A percentile compares a stretch with the other conserved stretches of the same genome.
phyloP scores from a whole-genome alignment of 2,888 invertebrate species.

The Selenia dentaria region DNA sequence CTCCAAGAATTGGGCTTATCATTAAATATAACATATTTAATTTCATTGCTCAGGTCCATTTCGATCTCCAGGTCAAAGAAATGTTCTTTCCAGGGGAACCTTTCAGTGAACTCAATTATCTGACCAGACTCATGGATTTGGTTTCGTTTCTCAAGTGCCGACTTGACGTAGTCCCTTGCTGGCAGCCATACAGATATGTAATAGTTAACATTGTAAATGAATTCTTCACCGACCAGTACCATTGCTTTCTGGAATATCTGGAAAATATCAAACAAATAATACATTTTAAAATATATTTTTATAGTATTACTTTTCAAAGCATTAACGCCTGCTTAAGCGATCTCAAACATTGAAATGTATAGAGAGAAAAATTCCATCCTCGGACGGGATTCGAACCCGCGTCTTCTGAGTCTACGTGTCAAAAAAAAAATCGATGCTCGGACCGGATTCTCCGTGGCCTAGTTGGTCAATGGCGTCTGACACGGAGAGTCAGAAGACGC shows the following conservation, averaged over 20 bases:
- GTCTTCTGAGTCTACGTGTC: no score
- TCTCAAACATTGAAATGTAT: no score
- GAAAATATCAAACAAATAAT: constrained; percentile 1
- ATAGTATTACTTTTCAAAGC: no score
- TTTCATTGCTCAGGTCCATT: constrained; percentile 83
- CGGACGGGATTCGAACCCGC: no score
- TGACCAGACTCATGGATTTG: constrained; percentile 89
- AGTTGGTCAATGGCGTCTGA: no score
- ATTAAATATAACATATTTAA: constrained; percentile 90
- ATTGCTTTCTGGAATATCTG: constrained; percentile 91
- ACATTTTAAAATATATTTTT: no score
- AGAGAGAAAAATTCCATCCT: no score
- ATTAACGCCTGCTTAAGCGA: no score
- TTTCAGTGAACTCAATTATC: constrained; percentile 89
- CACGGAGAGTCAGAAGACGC: no score
- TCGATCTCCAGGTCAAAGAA: constrained; percentile 92
- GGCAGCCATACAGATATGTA: constrained; percentile 92
- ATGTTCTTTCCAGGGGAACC: constrained; percentile 97
- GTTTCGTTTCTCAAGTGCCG: constrained; percentile 85
- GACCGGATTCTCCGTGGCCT: no score
- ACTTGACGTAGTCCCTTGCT: constrained; percentile 90
- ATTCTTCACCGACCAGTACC: constrained; percentile 91
- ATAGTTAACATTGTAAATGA: constrained; percentile 87
- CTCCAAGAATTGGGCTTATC: constrained; percentile 89
- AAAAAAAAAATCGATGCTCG: background rate